These are phyloP conservation scores for Acrobasis repandana DNA, from an alignment of 2,888 invertebrate species.

Conservation along the genomic window DNA sequence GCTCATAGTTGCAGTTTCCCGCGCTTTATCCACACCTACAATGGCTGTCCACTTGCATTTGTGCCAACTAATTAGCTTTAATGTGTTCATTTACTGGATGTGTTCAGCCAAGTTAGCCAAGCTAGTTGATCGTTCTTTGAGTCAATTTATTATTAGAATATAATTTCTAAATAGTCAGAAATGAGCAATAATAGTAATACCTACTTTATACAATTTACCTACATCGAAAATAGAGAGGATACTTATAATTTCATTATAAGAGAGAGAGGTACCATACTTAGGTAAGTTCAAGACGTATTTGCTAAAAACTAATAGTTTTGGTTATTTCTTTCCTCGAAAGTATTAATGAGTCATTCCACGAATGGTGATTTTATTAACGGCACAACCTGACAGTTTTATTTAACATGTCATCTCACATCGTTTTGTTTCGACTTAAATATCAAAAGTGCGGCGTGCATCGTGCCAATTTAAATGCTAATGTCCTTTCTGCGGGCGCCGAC, in stretches of 20 bases:
- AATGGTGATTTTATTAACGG: not conserved
- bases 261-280: too few relatives aligned
- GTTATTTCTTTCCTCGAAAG: too few relatives aligned
- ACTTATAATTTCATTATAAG: too few relatives aligned
- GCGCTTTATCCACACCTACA: slow-evolving; percentile 17
- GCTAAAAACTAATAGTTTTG: too few relatives aligned
- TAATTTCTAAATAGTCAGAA: too few relatives aligned
- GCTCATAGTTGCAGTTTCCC: slow-evolving; percentile 5
- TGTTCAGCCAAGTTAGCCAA: not conserved
- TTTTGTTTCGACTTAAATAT: slow-evolving; percentile 3
- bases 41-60: slow-evolving; percentile 4
- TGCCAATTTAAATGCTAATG: slow-evolving; percentile 70
- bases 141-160: too few relatives aligned
- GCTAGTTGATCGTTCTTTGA: too few relatives aligned
- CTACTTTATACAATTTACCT: too few relatives aligned
- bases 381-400: not conserved
- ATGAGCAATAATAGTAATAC: too few relatives aligned
- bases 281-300: too few relatives aligned
- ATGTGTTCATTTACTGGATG: slow-evolving; percentile 10
- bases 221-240: too few relatives aligned
- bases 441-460: slow-evolving; percentile 26
- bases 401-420: slow-evolving; percentile 7
- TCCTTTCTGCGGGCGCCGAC: slow-evolving; percentile 47
- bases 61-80: slow-evolving; percentile 15
- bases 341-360: not conserved